Evolutionary conservation across 2,113 vertebrate genomes (phyloP).

Genomic region (Rynchops niger): DNA sequence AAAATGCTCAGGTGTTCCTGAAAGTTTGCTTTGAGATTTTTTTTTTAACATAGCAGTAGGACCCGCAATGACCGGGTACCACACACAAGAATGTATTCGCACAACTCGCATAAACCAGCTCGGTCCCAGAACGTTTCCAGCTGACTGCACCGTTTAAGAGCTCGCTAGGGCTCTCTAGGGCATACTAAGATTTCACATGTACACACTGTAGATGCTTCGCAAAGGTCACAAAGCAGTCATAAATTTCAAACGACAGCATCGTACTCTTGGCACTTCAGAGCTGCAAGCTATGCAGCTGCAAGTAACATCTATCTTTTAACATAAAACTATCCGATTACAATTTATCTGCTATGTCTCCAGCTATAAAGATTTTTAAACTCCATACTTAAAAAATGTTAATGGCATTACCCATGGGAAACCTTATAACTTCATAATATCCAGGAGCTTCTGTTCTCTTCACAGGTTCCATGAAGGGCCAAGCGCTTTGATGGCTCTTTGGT

Average conservation of each 20-base stretch:
- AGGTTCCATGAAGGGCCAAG: slow-evolving; percentile 99
- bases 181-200: neutral
- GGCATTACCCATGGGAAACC: slow-evolving; percentile 97
- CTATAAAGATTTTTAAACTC: slow-evolving; percentile 51
- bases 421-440: slow-evolving; percentile 99
- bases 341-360: slow-evolving; percentile 22
- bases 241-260: neutral
- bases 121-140: neutral
- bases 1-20: neutral
- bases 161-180: neutral
- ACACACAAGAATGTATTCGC: neutral
- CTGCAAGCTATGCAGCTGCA: neutral
- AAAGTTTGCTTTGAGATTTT: neutral
- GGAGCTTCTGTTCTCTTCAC: slow-evolving; percentile 99
- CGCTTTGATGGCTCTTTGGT: slow-evolving; percentile 93
- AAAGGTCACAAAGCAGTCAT: slow-evolving; percentile 8
- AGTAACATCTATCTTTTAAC: neutral
- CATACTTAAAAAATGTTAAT: slow-evolving; percentile 74
- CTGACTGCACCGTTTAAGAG: neutral
- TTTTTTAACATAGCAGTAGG: neutral
- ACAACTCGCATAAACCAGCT: neutral
- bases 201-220: neutral
- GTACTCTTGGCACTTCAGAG: neutral
- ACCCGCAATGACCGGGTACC: neutral
- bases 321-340: neutral